A percentile compares a stretch with the other conserved stretches of the same genome.
Conservation (phyloP, 2,888 invertebrate genomes). For the Aleiodes alternator region DNA sequence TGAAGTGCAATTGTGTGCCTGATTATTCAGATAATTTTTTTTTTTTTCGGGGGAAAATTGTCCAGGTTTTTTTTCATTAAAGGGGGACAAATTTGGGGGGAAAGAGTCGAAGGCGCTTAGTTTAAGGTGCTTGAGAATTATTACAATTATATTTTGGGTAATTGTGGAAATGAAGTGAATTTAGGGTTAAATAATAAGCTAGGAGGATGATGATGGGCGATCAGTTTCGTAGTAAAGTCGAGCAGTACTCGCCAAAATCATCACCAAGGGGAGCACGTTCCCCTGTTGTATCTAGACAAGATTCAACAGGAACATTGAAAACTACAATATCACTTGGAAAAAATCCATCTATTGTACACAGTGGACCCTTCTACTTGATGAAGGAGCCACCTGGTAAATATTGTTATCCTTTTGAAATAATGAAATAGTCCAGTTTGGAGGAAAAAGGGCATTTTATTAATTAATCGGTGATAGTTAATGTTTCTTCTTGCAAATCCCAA, state of each 20-base stretch:
- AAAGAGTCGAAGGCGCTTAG: background rate
- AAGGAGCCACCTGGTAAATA: slow-evolving; percentile 92
- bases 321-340: slow-evolving; percentile 98
- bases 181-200: slow-evolving; percentile 67
- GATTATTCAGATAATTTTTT: background rate
- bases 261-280: slow-evolving; percentile 95
- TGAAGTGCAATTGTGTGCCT: slow-evolving; percentile 25
- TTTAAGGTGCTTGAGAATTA: background rate
- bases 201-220: slow-evolving; percentile 92
- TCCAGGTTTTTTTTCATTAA: background rate
- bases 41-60: background rate
- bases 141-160: background rate
- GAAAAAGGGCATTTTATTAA: too few relatives aligned
- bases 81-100: background rate
- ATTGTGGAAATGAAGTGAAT: slow-evolving; percentile 17
- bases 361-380: slow-evolving; percentile 98
- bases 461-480: too few relatives aligned
- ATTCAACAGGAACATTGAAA: slow-evolving; percentile 97
- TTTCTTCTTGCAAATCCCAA: too few relatives aligned
- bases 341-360: slow-evolving; percentile 97
- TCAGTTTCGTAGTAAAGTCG: slow-evolving; percentile 91
- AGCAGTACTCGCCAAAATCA: slow-evolving; percentile 96
- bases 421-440: too few relatives aligned
- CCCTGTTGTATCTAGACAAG: slow-evolving; percentile 96
- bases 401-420: too few relatives aligned